Conservation (phyloP, 2,113 vertebrate genomes). For the Chaetura pelagica region DNA sequence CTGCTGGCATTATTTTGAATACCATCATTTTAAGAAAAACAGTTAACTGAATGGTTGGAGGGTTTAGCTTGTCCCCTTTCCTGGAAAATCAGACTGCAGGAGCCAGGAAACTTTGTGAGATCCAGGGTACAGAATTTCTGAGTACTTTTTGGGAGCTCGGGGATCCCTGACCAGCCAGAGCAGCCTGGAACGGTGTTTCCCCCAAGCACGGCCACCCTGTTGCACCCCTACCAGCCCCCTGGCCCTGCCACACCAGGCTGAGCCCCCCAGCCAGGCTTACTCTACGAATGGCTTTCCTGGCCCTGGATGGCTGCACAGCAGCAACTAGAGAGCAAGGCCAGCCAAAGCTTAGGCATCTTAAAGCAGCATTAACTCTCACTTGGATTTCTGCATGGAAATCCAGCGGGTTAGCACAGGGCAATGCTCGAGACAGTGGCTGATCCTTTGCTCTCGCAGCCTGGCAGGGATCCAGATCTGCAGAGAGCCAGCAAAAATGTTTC, state of each 20-base stretch:
- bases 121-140: slow-evolving; percentile 36
- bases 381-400: slow-evolving; percentile 52
- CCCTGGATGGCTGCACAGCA: rapidly evolving
- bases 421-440: neutral
- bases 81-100: slow-evolving; percentile 39
- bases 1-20: neutral
- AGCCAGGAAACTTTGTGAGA: slow-evolving; percentile 57
- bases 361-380: neutral
- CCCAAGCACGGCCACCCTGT: neutral
- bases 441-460: neutral
- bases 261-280: neutral
- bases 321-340: neutral
- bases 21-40: neutral
- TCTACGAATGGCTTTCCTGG: neutral
- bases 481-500: neutral
- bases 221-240: neutral
- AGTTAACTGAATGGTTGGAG: neutral
- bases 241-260: neutral
- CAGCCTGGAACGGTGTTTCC: neutral
- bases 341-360: neutral
- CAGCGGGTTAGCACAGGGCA: slow-evolving; percentile 22
- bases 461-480: slow-evolving; percentile 2
- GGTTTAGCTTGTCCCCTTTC: slow-evolving; percentile 46
- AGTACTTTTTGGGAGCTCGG: neutral
- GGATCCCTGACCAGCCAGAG: neutral